These are phyloP conservation scores for Cacoxenus indagator DNA, from an alignment of 2,888 invertebrate species.

Conservation along the genomic window DNA sequence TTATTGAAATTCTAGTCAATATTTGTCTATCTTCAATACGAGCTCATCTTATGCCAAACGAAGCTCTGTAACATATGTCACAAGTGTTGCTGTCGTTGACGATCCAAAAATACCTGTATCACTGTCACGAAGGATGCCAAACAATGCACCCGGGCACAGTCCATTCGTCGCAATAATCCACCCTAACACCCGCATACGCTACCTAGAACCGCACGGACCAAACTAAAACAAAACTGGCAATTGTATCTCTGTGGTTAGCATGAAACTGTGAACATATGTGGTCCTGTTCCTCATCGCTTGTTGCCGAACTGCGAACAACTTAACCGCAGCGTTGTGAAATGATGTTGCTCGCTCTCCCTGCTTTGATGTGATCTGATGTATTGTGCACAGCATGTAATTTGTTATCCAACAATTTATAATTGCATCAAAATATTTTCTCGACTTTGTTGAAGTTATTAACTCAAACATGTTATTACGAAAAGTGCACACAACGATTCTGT, in stretches of 20 bases:
- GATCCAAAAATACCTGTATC: constrained; percentile 50
- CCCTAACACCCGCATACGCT: neutral
- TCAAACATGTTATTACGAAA: constrained; percentile 3
- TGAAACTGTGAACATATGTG: constrained; percentile 9
- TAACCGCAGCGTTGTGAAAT: neutral
- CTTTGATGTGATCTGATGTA: neutral
- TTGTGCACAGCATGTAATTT: constrained; percentile 52
- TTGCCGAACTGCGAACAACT: neutral
- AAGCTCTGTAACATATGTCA: constrained; percentile 6
- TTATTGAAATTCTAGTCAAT: too few relatives aligned
- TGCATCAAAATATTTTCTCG: constrained; percentile 49
- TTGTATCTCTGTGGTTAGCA: constrained; percentile 7
- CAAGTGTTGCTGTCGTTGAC: constrained; percentile 9
- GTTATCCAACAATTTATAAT: constrained; percentile 63
- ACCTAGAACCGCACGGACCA: too few relatives aligned
- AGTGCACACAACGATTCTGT: neutral
- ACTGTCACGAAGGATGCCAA: constrained; percentile 43
- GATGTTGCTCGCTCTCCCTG: neutral
- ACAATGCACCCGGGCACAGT: neutral
- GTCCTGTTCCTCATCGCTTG: neutral
- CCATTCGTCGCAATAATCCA: neutral
- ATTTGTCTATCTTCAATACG: too few relatives aligned
- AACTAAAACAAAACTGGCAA: neutral
- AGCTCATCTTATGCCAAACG: neutral
- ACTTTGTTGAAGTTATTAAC: constrained; percentile 11